Evolutionary conservation across 2,113 vertebrate genomes (phyloP).

Genomic region (Phrynocephalus versicolor): DNA sequence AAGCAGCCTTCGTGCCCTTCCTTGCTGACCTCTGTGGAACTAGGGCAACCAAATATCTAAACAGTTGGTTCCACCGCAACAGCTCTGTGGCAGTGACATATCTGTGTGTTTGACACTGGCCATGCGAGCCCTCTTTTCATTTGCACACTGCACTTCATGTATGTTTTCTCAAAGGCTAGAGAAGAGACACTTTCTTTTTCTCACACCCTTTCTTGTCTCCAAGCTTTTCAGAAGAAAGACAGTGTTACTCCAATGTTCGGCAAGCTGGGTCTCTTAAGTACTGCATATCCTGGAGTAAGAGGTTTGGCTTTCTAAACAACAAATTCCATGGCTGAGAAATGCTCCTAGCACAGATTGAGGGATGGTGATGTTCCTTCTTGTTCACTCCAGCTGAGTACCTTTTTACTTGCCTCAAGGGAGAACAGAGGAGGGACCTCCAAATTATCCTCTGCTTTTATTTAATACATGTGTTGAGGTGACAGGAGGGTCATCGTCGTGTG

Average conservation of each 20-base stretch:
- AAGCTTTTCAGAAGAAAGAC: background rate
- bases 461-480: background rate
- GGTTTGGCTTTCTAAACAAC: slow-evolving; percentile 15
- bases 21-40: no score
- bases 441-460: background rate
- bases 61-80: background rate
- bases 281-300: background rate
- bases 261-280: background rate
- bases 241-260: background rate
- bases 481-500: background rate
- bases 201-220: background rate
- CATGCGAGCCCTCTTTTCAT: background rate
- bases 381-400: background rate
- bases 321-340: background rate
- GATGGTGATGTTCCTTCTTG: background rate
- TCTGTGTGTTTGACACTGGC: background rate
- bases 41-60: background rate
- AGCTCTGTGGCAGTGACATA: background rate
- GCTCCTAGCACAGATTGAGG: background rate
- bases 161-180: background rate
- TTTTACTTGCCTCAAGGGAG: background rate
- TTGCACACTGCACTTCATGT: slow-evolving; percentile 3
- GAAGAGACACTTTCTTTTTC: background rate
- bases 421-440: background rate
- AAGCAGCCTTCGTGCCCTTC: no score